Conservation (phyloP, 2,113 vertebrate species). For the Erinaceus europaeus region DNA sequence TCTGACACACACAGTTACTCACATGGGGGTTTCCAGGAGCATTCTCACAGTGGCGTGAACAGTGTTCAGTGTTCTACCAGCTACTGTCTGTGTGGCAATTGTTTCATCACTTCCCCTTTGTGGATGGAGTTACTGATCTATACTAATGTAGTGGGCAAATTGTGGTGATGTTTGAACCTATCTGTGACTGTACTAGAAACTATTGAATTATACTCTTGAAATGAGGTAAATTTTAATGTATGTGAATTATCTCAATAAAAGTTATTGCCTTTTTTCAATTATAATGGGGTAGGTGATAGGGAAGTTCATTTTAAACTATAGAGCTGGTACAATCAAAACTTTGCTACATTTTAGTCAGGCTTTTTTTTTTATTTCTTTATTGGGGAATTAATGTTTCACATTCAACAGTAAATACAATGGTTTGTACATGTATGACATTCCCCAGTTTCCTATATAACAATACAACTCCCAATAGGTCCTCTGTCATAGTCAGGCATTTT, state of each 20-base stretch:
- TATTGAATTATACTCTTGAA: neutral
- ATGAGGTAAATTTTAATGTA: neutral
- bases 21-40: conserved; percentile 25
- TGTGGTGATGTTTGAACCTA: neutral
- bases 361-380: too few relatives aligned
- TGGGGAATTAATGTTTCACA: too few relatives aligned
- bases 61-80: neutral
- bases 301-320: neutral
- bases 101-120: conserved; percentile 11
- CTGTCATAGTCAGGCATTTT: too few relatives aligned
- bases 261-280: neutral
- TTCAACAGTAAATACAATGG: too few relatives aligned
- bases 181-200: neutral
- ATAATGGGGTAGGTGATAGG: neutral
- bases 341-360: too few relatives aligned
- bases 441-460: too few relatives aligned
- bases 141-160: neutral
- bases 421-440: too few relatives aligned
- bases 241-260: conserved; percentile 6
- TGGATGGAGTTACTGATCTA: neutral
- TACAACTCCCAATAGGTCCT: too few relatives aligned
- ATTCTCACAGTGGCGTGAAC: neutral
- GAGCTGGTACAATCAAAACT: neutral
- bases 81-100: neutral
- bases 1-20: neutral